Conservation (phyloP, 2,113 vertebrate genomes). For the Rhabdomys dilectus region DNA sequence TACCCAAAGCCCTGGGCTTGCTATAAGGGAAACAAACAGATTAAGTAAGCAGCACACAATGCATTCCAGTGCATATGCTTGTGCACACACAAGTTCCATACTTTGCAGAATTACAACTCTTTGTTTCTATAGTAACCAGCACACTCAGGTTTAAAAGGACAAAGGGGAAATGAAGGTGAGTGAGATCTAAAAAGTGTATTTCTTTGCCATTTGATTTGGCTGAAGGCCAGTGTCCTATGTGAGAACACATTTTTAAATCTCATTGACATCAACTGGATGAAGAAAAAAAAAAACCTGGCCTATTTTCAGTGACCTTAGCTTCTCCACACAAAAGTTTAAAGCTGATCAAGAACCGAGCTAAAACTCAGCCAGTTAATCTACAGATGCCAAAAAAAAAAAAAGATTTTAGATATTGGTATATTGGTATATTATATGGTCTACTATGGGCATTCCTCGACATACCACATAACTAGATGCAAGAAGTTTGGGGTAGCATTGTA, state of each 20-base stretch:
- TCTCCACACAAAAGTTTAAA: slow-evolving; percentile 14
- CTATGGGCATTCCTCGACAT: neutral
- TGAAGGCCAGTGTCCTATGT: neutral
- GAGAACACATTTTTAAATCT: slow-evolving; percentile 22
- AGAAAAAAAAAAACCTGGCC: neutral
- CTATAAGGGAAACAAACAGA: neutral
- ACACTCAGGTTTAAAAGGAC: neutral
- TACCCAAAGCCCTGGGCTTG: neutral
- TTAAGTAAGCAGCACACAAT: neutral
- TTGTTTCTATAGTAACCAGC: neutral
- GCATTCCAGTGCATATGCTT: neutral
- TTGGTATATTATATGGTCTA: neutral
- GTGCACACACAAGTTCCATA: neutral
- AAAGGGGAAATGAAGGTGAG: slow-evolving; percentile 9
- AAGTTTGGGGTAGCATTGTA: neutral
- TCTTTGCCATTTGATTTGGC: neutral
- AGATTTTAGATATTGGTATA: neutral
- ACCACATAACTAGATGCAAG: neutral
- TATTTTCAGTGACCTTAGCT: slow-evolving; percentile 20
- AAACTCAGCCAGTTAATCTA: slow-evolving; percentile 21
- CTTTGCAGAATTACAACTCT: neutral
- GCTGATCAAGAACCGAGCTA: neutral
- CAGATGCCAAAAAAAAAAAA: neutral
- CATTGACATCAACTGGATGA: neutral
- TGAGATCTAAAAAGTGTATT: slow-evolving; percentile 30